These are phyloP conservation scores for Tenthredo mesomela DNA, from an alignment of 2,888 invertebrate genomes.

Conservation along the genomic window DNA sequence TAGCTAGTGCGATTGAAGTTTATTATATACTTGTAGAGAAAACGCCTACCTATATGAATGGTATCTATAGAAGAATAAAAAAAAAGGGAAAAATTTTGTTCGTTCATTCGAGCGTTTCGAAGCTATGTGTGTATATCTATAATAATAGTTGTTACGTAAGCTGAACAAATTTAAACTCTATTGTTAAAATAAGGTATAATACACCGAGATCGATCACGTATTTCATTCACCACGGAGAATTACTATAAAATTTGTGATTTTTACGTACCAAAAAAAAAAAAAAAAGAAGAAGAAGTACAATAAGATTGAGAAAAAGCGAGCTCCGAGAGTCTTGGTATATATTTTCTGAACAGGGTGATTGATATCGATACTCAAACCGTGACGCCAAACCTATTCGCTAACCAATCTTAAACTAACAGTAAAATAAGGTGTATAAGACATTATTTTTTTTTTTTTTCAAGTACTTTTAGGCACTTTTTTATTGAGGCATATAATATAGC, in stretches of 20 bases:
- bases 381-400: neutral
- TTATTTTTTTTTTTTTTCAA: neutral
- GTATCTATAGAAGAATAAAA: neutral
- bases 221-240: neutral
- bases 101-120: neutral
- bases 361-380: constrained; percentile 16
- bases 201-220: constrained; percentile 1
- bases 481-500: neutral
- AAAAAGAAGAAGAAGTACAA: neutral
- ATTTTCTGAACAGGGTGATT: neutral
- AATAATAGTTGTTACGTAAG: neutral
- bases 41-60: neutral
- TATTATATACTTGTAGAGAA: neutral
- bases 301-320: neutral
- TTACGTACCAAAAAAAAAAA: neutral
- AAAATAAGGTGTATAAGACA: neutral
- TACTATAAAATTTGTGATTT: neutral
- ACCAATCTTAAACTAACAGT: neutral
- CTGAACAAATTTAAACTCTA: constrained; percentile 2
- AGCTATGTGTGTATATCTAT: neutral
- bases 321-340: neutral
- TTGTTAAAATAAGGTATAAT: neutral
- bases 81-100: neutral
- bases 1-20: neutral
- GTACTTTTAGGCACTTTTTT: too few relatives aligned